A percentile compares a stretch with the other conserved stretches of the same genome.
These are phyloP conservation scores for Pyrrhia umbra DNA, from an alignment of 2,888 invertebrate species.

Conservation along the genomic window DNA sequence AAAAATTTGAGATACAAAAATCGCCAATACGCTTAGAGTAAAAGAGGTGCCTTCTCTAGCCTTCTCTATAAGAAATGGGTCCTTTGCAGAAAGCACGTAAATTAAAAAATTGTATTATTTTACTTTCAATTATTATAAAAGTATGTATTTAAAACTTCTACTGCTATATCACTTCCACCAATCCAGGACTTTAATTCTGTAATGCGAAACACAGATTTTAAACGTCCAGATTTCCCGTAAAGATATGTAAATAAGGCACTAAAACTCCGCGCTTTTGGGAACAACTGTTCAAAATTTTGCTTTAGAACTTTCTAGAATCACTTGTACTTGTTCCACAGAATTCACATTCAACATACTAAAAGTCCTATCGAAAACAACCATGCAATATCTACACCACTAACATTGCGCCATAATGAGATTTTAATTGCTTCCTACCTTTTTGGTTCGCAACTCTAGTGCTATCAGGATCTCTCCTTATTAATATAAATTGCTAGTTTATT, in stretches of 20 bases:
- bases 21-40: no score
- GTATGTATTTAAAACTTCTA: not conserved
- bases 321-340: constrained; percentile 25
- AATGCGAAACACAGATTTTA: constrained; percentile 38
- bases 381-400: constrained; percentile 15
- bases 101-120: no score
- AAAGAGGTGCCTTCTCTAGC: no score
- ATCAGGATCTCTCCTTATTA: constrained; percentile 52
- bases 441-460: constrained; percentile 30
- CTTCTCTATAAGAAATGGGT: no score
- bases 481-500: constrained; percentile 58
- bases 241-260: constrained; percentile 50
- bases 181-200: constrained; percentile 2
- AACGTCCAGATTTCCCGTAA: constrained; percentile 40
- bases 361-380: constrained; percentile 35
- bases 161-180: not conserved
- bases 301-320: constrained; percentile 23
- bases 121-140: no score
- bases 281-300: constrained; percentile 33
- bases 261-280: constrained; percentile 35
- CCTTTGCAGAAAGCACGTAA: no score
- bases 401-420: constrained; percentile 64
- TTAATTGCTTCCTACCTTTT: constrained; percentile 65
- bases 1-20: no score
- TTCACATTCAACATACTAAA: constrained; percentile 13